These are phyloP conservation scores for Girardinichthys multiradiatus DNA, from an alignment of 2,113 vertebrate genomes.

Conservation along the genomic window DNA sequence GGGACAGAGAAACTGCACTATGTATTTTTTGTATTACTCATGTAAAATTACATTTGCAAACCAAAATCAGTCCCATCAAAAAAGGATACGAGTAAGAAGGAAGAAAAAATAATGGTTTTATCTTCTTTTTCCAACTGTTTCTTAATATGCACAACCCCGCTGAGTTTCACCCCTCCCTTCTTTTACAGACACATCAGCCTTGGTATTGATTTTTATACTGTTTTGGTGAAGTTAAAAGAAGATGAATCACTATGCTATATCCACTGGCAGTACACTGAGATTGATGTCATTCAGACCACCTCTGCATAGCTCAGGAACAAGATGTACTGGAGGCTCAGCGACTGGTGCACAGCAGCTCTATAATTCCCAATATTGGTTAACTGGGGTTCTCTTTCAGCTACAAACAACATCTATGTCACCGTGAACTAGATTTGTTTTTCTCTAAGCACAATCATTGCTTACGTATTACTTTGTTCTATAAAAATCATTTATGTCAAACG, in stretches of 20 bases:
- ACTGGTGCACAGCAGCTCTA: constrained; percentile 18
- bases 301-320: constrained; percentile 61
- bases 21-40: constrained; percentile 1
- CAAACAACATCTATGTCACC: not conserved
- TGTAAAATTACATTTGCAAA: not conserved
- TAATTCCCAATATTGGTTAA: constrained; percentile 1
- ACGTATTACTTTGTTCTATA: not conserved
- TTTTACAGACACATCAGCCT: constrained; percentile 37
- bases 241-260: constrained; percentile 52
- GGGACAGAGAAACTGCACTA: not conserved
- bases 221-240: constrained; percentile 43
- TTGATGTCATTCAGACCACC: constrained; percentile 63
- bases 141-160: not conserved
- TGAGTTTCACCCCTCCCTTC: constrained; percentile 19
- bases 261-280: constrained; percentile 16
- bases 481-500: not conserved
- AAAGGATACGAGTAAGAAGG: not conserved
- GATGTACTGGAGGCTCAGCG: constrained; percentile 31
- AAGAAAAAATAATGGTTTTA: not conserved
- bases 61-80: constrained; percentile 6
- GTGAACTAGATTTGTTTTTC: not conserved
- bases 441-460: not conserved
- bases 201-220: constrained; percentile 50
- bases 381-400: constrained; percentile 1
- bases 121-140: not conserved